phyloP scores from a whole-genome alignment of 2,888 invertebrate species.

The Sylvicola cinctus region DNA sequence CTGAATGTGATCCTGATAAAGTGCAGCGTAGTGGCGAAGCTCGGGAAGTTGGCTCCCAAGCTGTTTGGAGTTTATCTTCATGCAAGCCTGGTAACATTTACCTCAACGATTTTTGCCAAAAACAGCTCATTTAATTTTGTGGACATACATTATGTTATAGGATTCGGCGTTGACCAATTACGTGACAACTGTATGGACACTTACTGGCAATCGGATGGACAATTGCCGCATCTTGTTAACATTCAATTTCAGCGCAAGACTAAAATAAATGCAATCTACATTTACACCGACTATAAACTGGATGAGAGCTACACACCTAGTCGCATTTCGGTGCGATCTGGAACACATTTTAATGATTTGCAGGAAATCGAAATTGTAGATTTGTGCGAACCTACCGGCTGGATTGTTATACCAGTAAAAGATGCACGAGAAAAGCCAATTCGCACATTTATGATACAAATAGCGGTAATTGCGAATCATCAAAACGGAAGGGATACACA shows the following conservation, averaged over 20 bases:
- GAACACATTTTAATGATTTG: slow-evolving; percentile 90
- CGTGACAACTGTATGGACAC: slow-evolving; percentile 91
- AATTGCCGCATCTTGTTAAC: slow-evolving; percentile 91
- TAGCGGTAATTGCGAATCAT: slow-evolving; percentile 92
- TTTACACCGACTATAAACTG: slow-evolving; percentile 93
- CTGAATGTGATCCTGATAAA: slow-evolving; percentile 16
- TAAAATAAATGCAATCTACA: slow-evolving; percentile 83
- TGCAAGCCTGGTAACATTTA: slow-evolving; percentile 71
- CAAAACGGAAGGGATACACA: slow-evolving; percentile 98
- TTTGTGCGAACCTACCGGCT: slow-evolving; percentile 82
- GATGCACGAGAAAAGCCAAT: slow-evolving; percentile 73
- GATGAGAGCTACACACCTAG: slow-evolving; percentile 99
- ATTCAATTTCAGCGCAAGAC: slow-evolving; percentile 92
- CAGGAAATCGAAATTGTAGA: slow-evolving; percentile 91
- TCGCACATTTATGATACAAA: slow-evolving; percentile 89
- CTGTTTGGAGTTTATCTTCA: slow-evolving; percentile 95
- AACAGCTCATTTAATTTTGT: not conserved
- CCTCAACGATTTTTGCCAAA: not conserved
- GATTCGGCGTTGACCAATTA: slow-evolving; percentile 93
- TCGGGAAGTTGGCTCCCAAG: slow-evolving; percentile 75
- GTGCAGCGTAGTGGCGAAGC: slow-evolving; percentile 28
- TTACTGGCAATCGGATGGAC: slow-evolving; percentile 99
- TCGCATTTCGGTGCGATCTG: slow-evolving; percentile 78
- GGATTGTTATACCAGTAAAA: slow-evolving; percentile 86
- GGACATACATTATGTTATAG: slow-evolving; percentile 28